Evolutionary conservation across 2,797 vertebrate genomes (phyloP).

Genomic region (Spheniscus humboldti): DNA sequence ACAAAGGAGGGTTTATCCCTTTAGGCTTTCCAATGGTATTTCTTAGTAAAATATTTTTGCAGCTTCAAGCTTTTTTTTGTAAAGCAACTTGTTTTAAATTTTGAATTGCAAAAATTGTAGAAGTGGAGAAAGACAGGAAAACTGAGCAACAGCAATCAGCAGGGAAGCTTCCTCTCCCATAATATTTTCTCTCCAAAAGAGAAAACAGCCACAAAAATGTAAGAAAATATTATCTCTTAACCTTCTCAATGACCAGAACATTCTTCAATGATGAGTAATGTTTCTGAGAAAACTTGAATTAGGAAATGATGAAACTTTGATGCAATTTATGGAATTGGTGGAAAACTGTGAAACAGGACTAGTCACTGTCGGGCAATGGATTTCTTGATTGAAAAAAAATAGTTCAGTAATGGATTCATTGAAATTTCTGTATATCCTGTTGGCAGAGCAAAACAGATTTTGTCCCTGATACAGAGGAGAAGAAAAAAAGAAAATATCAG

Average conservation of each 20-base stretch:
- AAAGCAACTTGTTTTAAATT: not conserved
- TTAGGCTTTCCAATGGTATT: not conserved
- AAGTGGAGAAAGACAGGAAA: not conserved
- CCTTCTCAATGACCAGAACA: slow-evolving; percentile 27
- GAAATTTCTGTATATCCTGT: not conserved
- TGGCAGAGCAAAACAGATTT: not conserved
- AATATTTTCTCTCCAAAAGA: slow-evolving; percentile 23
- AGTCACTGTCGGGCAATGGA: not conserved
- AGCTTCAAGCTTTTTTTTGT: not conserved
- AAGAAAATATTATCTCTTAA: slow-evolving; percentile 46
- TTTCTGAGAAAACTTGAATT: slow-evolving; percentile 45
- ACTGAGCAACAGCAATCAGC: not conserved
- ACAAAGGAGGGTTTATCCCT: not conserved
- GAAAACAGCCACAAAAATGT: slow-evolving; percentile 50
- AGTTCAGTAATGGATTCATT: not conserved
- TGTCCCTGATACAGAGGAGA: not conserved
- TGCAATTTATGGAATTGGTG: slow-evolving; percentile 38
- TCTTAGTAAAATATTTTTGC: not conserved
- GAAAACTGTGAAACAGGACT: not conserved
- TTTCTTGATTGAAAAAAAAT: not conserved
- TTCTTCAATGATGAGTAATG: slow-evolving; percentile 21
- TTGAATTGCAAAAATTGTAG: not conserved
- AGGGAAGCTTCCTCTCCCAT: not conserved
- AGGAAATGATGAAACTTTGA: slow-evolving; percentile 42
- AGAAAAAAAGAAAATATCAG: not conserved